These are phyloP conservation scores for Spermophilus dauricus DNA, from an alignment of 2,113 vertebrate genomes.

Conservation along the genomic window DNA sequence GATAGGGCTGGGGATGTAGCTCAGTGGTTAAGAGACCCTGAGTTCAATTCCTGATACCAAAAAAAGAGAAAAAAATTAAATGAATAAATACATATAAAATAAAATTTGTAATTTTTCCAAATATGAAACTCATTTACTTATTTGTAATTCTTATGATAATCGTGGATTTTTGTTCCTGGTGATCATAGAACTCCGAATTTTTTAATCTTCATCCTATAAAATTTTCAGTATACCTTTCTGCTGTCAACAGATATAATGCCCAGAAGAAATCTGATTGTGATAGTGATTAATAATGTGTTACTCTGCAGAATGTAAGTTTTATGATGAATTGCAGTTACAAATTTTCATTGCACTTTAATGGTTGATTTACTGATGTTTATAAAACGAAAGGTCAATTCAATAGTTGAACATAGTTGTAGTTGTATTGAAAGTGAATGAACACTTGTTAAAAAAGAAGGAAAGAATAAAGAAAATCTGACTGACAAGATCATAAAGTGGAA, in stretches of 20 bases:
- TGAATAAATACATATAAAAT: too few species aligned
- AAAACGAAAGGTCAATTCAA: conserved; percentile 86
- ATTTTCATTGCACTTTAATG: conserved; percentile 84
- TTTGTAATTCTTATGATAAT: background rate
- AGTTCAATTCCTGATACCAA: too few species aligned
- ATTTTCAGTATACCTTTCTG: background rate
- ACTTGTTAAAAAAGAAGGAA: conserved; percentile 32
- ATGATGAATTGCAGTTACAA: conserved; percentile 75
- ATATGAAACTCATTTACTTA: background rate
- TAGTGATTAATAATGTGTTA: conserved; percentile 72
- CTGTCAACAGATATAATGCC: background rate
- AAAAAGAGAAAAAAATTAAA: too few species aligned
- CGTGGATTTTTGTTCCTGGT: background rate
- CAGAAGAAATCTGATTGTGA: conserved; percentile 31
- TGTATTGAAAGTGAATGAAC: conserved; percentile 64
- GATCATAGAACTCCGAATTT: background rate
- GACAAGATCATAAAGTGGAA: conserved; percentile 82
- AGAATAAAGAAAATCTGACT: conserved; percentile 70
- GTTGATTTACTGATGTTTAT: conserved; percentile 81
- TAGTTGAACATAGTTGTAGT: conserved; percentile 81
- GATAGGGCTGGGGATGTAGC: too few species aligned
- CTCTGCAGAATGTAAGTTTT: conserved; percentile 70
- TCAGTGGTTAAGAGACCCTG: too few species aligned
- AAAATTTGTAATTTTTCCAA: background rate
- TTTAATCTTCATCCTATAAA: background rate